Evolutionary conservation across 2,113 vertebrate genomes (phyloP).

Genomic region (Phoxinus phoxinus): DNA sequence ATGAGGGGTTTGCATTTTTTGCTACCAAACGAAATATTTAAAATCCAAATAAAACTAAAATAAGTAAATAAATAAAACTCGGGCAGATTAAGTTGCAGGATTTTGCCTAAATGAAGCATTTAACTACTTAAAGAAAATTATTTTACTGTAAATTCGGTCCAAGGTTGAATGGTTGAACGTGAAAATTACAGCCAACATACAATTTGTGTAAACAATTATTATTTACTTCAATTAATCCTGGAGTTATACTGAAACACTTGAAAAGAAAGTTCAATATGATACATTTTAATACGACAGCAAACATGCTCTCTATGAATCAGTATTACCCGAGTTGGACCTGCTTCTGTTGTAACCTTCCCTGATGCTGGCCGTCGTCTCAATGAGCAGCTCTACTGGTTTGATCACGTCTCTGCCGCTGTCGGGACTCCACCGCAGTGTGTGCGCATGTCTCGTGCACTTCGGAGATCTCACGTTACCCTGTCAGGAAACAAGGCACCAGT

Average conservation of each 20-base stretch:
- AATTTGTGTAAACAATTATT: no score
- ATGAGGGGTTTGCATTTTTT: not conserved
- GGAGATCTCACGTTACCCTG: constrained; percentile 90
- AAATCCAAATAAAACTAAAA: no score
- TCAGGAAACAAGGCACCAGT: constrained; percentile 6
- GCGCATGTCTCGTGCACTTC: constrained; percentile 85
- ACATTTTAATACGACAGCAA: not conserved
- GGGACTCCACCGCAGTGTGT: constrained; percentile 79
- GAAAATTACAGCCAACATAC: no score
- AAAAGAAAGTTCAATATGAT: not conserved
- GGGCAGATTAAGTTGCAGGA: no score
- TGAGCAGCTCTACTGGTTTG: constrained; percentile 85
- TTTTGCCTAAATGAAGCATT: no score
- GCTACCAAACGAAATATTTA: no score
- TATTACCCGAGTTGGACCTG: constrained; percentile 81
- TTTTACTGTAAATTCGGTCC: no score
- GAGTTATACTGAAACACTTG: no score
- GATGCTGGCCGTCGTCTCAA: constrained; percentile 78
- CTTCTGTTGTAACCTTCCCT: constrained; percentile 76
- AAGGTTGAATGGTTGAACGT: no score
- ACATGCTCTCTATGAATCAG: not conserved
- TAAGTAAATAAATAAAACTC: no score
- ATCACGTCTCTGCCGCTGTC: constrained; percentile 82
- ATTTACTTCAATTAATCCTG: no score
- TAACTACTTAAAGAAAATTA: no score